phyloP scores from a whole-genome alignment of 2,113 vertebrate genomes.

The Perognathus longimembris region DNA sequence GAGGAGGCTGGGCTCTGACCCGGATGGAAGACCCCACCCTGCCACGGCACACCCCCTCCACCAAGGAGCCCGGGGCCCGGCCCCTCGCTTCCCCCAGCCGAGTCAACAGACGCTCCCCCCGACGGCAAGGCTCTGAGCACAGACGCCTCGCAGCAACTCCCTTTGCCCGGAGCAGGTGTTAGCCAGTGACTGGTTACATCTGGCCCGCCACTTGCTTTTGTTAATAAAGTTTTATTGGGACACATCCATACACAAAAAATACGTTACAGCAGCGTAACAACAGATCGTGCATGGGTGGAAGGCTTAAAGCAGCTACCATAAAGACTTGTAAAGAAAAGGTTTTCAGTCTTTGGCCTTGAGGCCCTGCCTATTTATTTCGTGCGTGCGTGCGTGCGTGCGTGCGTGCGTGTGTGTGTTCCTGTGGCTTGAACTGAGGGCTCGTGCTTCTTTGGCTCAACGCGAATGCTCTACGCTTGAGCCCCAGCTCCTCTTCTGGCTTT shows the following conservation, averaged over 20 bases:
- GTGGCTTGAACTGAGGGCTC: too few relatives aligned
- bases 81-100: neutral
- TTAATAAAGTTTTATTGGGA: slow-evolving; percentile 56
- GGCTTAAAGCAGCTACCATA: neutral
- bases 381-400: neutral
- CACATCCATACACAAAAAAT: neutral
- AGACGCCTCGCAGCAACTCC: neutral
- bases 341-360: neutral
- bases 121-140: neutral
- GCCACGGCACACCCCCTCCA: accelerated
- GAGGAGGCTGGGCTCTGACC: too few relatives aligned
- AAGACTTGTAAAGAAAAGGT: neutral
- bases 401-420: too few relatives aligned
- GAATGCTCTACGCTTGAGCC: too few relatives aligned
- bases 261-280: neutral
- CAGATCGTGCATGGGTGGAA: accelerated
- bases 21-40: neutral
- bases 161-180: neutral
- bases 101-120: accelerated
- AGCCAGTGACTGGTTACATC: too few relatives aligned
- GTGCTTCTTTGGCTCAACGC: too few relatives aligned
- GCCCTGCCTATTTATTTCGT: too few relatives aligned
- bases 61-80: too few relatives aligned
- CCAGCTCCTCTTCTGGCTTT: too few relatives aligned
- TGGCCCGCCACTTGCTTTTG: neutral